These are phyloP conservation scores for Tenualosa thibaudeaui DNA, from an alignment of 2,797 vertebrate species.

Conservation along the genomic window DNA sequence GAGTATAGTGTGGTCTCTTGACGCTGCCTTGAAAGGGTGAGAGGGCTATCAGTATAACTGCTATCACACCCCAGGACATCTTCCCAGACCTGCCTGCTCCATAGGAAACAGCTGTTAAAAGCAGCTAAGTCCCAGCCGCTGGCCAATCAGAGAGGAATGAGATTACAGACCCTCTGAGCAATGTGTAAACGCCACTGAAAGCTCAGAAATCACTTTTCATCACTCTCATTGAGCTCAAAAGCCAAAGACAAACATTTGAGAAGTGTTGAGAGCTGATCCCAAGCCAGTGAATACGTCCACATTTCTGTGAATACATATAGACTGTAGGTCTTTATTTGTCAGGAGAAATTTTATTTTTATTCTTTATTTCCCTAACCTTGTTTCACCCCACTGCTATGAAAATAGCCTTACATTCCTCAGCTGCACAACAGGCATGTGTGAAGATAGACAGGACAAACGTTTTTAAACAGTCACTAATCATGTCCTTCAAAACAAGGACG, in stretches of 20 bases:
- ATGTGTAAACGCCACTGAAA: not conserved
- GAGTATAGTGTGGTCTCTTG: not conserved
- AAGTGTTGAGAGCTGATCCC: not conserved
- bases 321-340: not conserved
- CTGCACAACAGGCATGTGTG: not conserved
- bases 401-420: not conserved
- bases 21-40: not conserved
- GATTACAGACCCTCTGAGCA: not conserved
- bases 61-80: not conserved
- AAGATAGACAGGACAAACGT: not conserved
- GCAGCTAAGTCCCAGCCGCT: too few species aligned
- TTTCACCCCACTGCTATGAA: not conserved
- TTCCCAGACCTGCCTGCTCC: not conserved
- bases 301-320: not conserved
- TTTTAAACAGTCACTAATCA: constrained; percentile 4
- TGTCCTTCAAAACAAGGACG: not conserved
- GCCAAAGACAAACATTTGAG: not conserved
- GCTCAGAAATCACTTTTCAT: not conserved
- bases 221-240: not conserved
- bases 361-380: not conserved
- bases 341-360: not conserved
- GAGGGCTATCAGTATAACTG: too few species aligned
- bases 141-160: not conserved
- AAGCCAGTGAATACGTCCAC: not conserved
- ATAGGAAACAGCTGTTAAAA: not conserved